Percentiles rank a stretch among this genome's conserved stretches.
Conservation (phyloP, 2,113 vertebrate genomes). For the Peromyscus leucopus region DNA sequence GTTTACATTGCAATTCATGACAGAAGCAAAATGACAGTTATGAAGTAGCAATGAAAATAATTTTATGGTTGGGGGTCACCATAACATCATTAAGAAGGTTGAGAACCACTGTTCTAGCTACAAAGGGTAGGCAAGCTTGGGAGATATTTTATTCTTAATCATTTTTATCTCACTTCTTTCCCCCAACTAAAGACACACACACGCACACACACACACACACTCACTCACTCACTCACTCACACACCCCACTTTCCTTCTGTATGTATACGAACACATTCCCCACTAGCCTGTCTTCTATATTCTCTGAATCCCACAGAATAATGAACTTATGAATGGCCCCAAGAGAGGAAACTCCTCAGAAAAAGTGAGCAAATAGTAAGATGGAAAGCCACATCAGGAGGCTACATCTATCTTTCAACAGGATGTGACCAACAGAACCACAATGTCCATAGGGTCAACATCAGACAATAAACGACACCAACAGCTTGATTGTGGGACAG, state of each 20-base stretch:
- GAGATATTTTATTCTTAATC: neutral
- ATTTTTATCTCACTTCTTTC: neutral
- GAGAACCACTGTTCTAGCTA: neutral
- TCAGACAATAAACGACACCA: too few species aligned
- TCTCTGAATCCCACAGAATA: neutral
- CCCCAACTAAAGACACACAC: neutral
- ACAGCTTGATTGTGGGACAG: neutral
- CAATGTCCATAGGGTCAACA: neutral
- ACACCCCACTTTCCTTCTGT: neutral
- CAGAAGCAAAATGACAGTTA: neutral
- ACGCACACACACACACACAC: neutral
- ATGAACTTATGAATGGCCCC: neutral
- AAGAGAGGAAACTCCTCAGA: neutral
- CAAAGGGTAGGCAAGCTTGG: neutral
- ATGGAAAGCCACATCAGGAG: neutral
- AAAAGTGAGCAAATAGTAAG: neutral
- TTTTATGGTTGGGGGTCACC: neutral
- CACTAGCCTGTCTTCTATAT: neutral
- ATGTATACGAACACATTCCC: neutral
- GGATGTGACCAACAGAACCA: neutral
- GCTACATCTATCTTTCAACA: accelerated
- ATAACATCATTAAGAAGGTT: neutral
- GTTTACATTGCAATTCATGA: neutral
- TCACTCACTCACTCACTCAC: too few species aligned
- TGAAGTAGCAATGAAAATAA: neutral